Evolutionary conservation across 35 echinoderm and acorn worm species (phyloP), one percentile per base, ranked within the genome.

Genomic region (Patiria miniata): DNA sequence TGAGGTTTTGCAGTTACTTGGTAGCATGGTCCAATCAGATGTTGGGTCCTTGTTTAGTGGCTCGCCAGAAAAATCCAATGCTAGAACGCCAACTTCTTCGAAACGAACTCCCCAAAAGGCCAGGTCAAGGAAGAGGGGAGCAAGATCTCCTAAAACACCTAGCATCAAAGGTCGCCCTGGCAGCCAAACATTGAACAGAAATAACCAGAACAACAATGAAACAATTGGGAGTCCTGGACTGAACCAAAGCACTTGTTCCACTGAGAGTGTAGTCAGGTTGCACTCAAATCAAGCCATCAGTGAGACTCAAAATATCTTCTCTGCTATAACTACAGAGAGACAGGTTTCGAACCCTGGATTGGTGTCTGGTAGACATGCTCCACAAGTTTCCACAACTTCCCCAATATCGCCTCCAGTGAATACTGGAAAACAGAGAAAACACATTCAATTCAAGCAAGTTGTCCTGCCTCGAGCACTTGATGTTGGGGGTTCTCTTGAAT

Each of bases 1-100:
- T 36, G 65, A 73, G 65, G 65, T 73, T 1, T 18, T 73, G 16
- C 65, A 73, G 65, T 34, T 73, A 23, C 65, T 73, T 73, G 65
- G 26, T 14, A 73, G 26, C 7, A 73, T 73, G 65, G 65, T 73
- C 34, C 26, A 73, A 2, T 73, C 65, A 7, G 65, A 73, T 73
- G 65, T 73, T 1, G 65, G 65, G 10, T 73, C 65, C 14, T 73
- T 73, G 16, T 73, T 73, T 30, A 34, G 7, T 34, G 2, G 19
- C 65, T 36, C 65, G 0, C 30, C 65, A 0, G 65, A 30, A 73
- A 73, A 10, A 73, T 73, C 65, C 1, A 1, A 32, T 34, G 21
- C 65, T 7, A 73, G 0, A 36, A 26, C 65, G 19, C 0, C 65
- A 73, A 26, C 8, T 10, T 32, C 65, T 7, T 73, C 3, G 21